Conservation (phyloP, 2,888 invertebrate genomes). For the Plutella xylostella region DNA sequence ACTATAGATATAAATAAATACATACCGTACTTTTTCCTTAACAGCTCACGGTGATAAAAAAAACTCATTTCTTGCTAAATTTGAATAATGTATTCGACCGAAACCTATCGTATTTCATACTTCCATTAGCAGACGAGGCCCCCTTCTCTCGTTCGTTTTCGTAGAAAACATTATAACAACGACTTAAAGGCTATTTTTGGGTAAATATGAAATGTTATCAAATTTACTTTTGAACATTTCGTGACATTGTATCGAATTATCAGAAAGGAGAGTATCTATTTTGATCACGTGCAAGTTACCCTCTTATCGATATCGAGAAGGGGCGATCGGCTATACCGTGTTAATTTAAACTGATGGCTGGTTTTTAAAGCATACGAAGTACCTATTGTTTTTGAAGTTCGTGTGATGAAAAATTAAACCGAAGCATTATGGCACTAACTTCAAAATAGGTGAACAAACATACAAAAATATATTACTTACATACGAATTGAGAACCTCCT, state of each 20-base stretch:
- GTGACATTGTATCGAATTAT: constrained; percentile 5
- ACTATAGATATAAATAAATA: too few relatives aligned
- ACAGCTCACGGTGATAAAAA: too few relatives aligned
- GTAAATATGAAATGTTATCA: not conserved
- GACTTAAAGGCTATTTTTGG: constrained; percentile 2
- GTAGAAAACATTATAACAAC: constrained; percentile 3
- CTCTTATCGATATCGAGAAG: too few relatives aligned
- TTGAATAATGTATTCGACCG: constrained; percentile 51
- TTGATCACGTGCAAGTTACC: too few relatives aligned
- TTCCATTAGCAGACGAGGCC: constrained; percentile 40
- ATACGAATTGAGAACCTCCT: too few relatives aligned
- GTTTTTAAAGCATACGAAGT: too few relatives aligned
- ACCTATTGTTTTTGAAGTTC: too few relatives aligned
- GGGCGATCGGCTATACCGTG: too few relatives aligned
- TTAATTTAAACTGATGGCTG: too few relatives aligned
- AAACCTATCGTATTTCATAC: constrained; percentile 52
- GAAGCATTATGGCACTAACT: too few relatives aligned
- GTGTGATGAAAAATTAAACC: too few relatives aligned
- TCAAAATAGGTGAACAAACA: not conserved
- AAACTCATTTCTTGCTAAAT: constrained; percentile 34
- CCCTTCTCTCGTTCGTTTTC: constrained; percentile 23
- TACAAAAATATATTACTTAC: constrained; percentile 3
- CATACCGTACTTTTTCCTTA: not conserved
- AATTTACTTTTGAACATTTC: not conserved
- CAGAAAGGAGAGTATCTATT: too few relatives aligned